Percentiles rank a stretch among this genome's conserved stretches.
Evolutionary conservation across 2,888 invertebrate genomes (phyloP).

Genomic region (Belgica antarctica): DNA sequence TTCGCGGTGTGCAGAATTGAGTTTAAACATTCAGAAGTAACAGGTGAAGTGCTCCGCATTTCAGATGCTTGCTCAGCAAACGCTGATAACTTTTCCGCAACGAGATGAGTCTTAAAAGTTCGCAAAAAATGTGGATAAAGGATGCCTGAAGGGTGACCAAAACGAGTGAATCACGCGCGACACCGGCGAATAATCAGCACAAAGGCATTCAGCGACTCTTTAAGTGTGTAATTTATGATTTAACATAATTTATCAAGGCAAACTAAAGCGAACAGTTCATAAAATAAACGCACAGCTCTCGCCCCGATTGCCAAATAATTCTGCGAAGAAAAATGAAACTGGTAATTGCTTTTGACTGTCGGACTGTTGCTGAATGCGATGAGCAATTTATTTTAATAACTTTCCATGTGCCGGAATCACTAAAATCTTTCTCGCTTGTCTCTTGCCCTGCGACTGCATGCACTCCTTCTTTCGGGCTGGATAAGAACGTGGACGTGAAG

Average conservation of each 20-base stretch:
- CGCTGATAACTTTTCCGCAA: too few species aligned
- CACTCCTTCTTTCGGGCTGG: not conserved
- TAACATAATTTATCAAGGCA: not conserved
- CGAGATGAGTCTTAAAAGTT: too few species aligned
- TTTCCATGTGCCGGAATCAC: not conserved
- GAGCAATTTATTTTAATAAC: constrained; percentile 25
- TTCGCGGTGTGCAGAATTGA: too few species aligned
- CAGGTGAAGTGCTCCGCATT: too few species aligned
- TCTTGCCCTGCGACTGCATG: not conserved
- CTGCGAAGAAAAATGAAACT: constrained; percentile 19
- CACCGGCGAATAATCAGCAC: too few species aligned
- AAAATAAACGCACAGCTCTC: constrained; percentile 13
- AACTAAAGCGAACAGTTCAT: constrained; percentile 6
- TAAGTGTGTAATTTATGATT: constrained; percentile 30
- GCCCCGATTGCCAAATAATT: constrained; percentile 2
- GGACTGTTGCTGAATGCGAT: constrained; percentile 19
- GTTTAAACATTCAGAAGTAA: too few species aligned
- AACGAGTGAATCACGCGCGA: constrained; percentile 1
- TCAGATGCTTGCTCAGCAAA: too few species aligned
- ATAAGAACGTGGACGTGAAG: constrained; percentile 1
- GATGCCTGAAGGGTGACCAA: constrained; percentile 13
- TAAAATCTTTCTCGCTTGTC: not conserved
- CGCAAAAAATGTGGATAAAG: too few species aligned
- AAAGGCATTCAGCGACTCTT: constrained; percentile 16
- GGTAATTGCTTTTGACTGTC: constrained; percentile 23